These are phyloP conservation scores for Sympetrum striolatum DNA, from an alignment of 2,888 invertebrate species.

Conservation along the genomic window DNA sequence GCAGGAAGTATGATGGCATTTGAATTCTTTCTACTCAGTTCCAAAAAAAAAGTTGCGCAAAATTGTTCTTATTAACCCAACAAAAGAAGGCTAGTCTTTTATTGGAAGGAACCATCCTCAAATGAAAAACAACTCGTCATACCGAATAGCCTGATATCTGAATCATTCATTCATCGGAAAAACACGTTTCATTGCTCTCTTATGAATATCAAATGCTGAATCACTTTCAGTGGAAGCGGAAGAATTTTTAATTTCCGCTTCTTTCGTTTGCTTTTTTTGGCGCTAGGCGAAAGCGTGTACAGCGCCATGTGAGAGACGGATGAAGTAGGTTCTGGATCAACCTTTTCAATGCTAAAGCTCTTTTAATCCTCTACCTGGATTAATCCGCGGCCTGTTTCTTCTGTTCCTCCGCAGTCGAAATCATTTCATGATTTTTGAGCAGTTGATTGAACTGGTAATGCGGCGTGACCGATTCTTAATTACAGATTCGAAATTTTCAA, in stretches of 20 bases:
- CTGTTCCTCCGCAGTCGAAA: neutral
- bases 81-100: neutral
- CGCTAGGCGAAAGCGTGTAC: neutral
- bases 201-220: neutral
- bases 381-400: neutral
- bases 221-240: neutral
- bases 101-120: neutral
- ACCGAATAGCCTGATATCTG: neutral
- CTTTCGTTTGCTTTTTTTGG: neutral
- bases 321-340: neutral
- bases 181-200: neutral
- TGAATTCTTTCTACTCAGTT: neutral
- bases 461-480: neutral
- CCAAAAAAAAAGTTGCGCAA: neutral
- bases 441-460: neutral
- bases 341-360: neutral
- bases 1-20: neutral
- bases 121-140: neutral
- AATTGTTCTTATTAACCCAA: neutral
- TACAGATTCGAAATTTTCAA: neutral
- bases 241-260: neutral
- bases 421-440: neutral
- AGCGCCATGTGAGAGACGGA: neutral
- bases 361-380: neutral
- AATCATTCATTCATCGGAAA: neutral